Base-by-base conservation (phyloP, 2,888 invertebrate species). In the Eubasilissa splendida region DNA sequence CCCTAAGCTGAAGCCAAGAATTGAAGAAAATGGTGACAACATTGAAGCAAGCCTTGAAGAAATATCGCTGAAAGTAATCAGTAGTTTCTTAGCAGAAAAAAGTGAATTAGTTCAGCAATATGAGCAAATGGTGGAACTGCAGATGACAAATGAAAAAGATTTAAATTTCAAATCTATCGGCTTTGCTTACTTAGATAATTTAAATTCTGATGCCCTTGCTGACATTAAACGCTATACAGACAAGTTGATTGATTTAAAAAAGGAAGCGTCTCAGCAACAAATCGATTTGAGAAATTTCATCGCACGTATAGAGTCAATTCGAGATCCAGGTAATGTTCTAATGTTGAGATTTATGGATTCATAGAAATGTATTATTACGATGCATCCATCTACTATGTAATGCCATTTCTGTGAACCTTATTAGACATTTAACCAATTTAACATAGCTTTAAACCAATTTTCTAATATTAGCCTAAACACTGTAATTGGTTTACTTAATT, bases 1-100 rank as follows among this genome's bases (percentile, higher is more conserved):
- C 84, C 88, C 90, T 1, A 89, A 89, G 84, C 86, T 91, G 74
- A 86, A 92, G 84, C 90, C 90, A 81, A 92, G 91, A 87, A 87
- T 88, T 79, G 91, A 92, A 84, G 90, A 90, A 84, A 90, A 91
- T 85, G 93, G 90, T 84, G 90, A 90, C 84, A 89, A 87, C 86
- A 88, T 90, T 0, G 91, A 93, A 85, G 89, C 92, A 33, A 95
- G 95, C 85, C 89, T 96, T 84, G 96, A 96, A 86, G 95, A 96
- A 87, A 94, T 96, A 85, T 94, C 95, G 0, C 87, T 95, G 52
- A 94, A 93, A 87, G 87, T 95, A 79, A 92, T 94, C 56, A 93
- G 93, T 84, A 94, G 93, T 86, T 93, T 94, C 84, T 92, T 93
- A 84, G 91, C 93, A 86, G 94, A 94, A 85, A 94, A 94, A 85